Evolutionary conservation across 1,140 invertebrate genomes (phyloP), one percentile per base, ranked within the genome.

Genomic region (Aphaenogaster rudis): DNA sequence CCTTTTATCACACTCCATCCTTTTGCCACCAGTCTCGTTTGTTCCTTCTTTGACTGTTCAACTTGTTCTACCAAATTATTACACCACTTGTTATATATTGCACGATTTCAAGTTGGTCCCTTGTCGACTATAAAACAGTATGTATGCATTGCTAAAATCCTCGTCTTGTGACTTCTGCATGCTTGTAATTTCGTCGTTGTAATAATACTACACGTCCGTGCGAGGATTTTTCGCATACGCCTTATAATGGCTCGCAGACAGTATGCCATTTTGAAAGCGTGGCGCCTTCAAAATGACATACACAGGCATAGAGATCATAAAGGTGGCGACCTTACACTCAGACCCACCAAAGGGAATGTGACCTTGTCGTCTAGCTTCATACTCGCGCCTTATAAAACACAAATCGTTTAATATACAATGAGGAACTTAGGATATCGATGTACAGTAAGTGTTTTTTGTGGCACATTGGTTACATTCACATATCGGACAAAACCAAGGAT

Each of bases 331-430:
- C 95, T 21, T 42, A 95, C 93, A 88, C 96, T 96, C 3, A 97
- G 94, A 57, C 96, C 96, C 89, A 95, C 95, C 57, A 97, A 92
- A 2, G 97, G 97, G 93, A 97, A 97, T 63, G 96, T 96, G 9
- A 97, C 97, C 93, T 96, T 97, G 79, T 97, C 96, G 87, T 97
- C 97, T 17, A 97, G 93, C 93, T 97, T 97, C 88, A 96, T 97
- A 90, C 97, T 97, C 17, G 96, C 95, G 87, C 97, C 96, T 86
- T 97, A 92, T 97, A 96, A 93, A 97, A 97, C 52, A 97, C 96
- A 94, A 97, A 97, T 91, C 97, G 96, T 95, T 97, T 97, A 59
- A 93, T 97, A 97, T 54, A 97, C 96, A 92, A 97, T 97, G 8
- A 97, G 95, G 91, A 96, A 97, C 93, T 97, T 96, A 8, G 97